Evolutionary conservation across 2,888 invertebrate genomes (phyloP).

Genomic region (Synergus umbraculus): DNA sequence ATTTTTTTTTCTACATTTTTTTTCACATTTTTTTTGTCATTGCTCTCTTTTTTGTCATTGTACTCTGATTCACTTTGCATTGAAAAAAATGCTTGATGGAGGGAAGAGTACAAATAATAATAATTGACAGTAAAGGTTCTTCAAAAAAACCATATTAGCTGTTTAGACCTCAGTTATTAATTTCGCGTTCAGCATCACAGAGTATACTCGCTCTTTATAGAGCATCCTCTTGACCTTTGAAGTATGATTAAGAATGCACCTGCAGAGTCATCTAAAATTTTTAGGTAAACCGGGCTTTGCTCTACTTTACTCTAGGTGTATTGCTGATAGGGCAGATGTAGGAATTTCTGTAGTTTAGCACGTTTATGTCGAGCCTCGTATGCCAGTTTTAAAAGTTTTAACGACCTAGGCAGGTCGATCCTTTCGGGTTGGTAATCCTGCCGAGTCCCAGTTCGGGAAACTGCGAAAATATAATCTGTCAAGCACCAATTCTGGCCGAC

Average conservation of each 20-base stretch:
- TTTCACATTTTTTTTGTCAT: too few relatives aligned
- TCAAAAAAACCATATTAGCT: not conserved
- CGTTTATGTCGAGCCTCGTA: not conserved
- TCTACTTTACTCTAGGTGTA: not conserved
- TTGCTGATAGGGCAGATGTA: not conserved
- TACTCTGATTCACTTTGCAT: too few relatives aligned
- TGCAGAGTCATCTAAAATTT: slow-evolving; percentile 7
- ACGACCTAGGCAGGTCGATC: slow-evolving; percentile 37
- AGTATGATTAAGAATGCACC: not conserved
- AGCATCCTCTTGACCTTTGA: slow-evolving; percentile 1
- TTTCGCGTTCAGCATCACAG: not conserved
- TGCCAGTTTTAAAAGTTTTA: slow-evolving; percentile 36
- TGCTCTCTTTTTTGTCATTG: too few relatives aligned
- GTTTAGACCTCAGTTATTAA: not conserved
- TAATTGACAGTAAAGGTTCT: not conserved
- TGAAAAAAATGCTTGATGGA: not conserved
- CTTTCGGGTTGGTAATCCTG: slow-evolving; percentile 50
- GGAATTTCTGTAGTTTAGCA: slow-evolving; percentile 11
- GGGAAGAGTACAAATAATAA: not conserved
- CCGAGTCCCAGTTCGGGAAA: slow-evolving; percentile 58
- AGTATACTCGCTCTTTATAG: not conserved
- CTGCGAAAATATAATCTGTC: slow-evolving; percentile 61
- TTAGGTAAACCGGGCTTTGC: not conserved
- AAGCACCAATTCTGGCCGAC: slow-evolving; percentile 49
- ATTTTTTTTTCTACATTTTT: too few relatives aligned